Conservation (phyloP, 2,888 invertebrate genomes). For the Quadroppia sp. region DNA sequence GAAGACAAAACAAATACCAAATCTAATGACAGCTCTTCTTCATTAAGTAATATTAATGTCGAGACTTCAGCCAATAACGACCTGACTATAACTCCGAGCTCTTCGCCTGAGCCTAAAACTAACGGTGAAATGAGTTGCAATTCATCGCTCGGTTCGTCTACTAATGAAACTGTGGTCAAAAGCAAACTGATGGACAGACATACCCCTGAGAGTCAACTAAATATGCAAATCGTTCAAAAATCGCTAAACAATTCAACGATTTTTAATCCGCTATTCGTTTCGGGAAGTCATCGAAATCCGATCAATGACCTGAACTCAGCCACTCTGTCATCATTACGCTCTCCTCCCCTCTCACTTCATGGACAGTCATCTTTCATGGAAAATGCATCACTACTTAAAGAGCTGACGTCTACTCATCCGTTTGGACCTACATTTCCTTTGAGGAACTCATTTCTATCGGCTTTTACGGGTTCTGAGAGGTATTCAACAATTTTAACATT, state of each 20-base stretch:
- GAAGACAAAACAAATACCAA: conserved; percentile 47
- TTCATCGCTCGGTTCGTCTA: conserved; percentile 20
- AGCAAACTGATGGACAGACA: conserved; percentile 9
- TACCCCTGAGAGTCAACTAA: conserved; percentile 6
- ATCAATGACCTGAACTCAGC: neutral
- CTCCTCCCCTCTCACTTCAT: conserved; percentile 13
- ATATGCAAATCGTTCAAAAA: conserved; percentile 35
- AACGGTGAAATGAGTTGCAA: conserved; percentile 26
- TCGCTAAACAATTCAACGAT: neutral
- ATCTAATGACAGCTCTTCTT: conserved; percentile 32
- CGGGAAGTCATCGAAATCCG: neutral
- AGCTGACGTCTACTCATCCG: conserved; percentile 15
- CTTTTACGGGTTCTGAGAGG: conserved; percentile 21
- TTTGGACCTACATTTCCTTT: conserved; percentile 22
- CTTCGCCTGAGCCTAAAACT: conserved; percentile 38
- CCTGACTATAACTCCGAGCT: conserved; percentile 35
- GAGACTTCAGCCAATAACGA: conserved; percentile 37
- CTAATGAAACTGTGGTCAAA: conserved; percentile 5
- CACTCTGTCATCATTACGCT: conserved; percentile 4
- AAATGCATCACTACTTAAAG: conserved; percentile 17
- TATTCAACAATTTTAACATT: no score
- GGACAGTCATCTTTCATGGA: conserved; percentile 26
- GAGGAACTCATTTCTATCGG: conserved; percentile 21
- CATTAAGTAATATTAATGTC: conserved; percentile 37
- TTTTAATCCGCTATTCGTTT: conserved; percentile 8